Conservation (phyloP, 2,797 vertebrate genomes). For the Rhinella marina region DNA sequence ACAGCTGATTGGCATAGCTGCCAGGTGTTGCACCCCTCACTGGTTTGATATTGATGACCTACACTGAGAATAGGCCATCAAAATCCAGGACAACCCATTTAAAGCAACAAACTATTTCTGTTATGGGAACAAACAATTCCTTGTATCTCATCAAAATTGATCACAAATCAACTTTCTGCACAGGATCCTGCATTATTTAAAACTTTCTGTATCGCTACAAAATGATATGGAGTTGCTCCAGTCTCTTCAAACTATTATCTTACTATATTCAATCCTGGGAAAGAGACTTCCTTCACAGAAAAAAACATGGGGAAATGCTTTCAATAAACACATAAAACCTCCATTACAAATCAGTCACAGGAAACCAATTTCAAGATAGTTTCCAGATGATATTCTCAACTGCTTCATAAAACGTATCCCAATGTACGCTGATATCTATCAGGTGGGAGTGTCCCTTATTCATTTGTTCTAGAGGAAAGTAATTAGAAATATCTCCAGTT, state of each 20-base stretch:
- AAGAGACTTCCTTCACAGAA: background rate
- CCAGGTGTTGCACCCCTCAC: too few relatives aligned
- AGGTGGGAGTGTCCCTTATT: background rate
- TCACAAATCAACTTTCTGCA: background rate
- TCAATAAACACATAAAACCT: conserved; percentile 24
- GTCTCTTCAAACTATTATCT: background rate
- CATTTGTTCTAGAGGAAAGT: background rate
- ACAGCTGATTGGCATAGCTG: too few relatives aligned
- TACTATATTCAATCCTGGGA: conserved; percentile 6
- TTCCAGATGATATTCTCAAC: conserved; percentile 12
- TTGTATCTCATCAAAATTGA: background rate
- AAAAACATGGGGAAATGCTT: conserved; percentile 11
- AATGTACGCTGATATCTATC: conserved; percentile 6
- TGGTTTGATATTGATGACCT: too few relatives aligned
- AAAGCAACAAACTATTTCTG: background rate
- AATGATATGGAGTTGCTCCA: background rate
- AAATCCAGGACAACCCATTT: too few relatives aligned
- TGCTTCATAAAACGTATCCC: conserved; percentile 20
- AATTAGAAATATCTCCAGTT: background rate
- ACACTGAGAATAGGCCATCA: too few relatives aligned
- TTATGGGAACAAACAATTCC: background rate
- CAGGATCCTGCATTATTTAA: background rate
- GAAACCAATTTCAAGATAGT: conserved; percentile 31
- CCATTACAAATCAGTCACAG: conserved; percentile 19
- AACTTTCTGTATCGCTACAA: background rate